Base-by-base conservation (phyloP, 2,797 vertebrate genomes). In the Psittacula derbiana region DNA sequence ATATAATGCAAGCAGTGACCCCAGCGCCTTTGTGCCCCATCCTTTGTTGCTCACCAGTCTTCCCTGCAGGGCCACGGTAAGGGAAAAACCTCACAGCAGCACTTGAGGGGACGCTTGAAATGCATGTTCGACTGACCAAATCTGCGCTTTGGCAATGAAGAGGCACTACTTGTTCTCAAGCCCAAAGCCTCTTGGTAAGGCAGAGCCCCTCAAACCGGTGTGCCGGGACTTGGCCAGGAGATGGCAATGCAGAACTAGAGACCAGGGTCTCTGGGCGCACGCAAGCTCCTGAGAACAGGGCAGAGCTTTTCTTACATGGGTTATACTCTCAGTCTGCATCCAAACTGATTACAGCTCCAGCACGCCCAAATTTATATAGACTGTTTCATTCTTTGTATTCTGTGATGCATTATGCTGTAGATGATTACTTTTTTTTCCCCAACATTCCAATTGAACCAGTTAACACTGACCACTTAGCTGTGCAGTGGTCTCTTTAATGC, bases 231-330 rank as follows among this genome's bases (percentile, higher is more conserved):
- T 62, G 44, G 62, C 96, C 96, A 83, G 95, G 93, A 97, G 97
- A 78, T 92, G 97, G 97, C 97, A 95, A 93, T 83, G 92, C 55
- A 87, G 89, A 96, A 75, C 86, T 41, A 83, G 53, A 47, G 58
- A 46, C 8, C 21, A 23, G 61, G 10, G 2, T 16, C 73, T 31
- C 10, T 1, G 0, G 0, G 13, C 33, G 50, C 52, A 2, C 1
- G 12, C 4, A 3, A 2, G 21, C 38, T 52, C 10, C 40, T 15
- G 36, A 5, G 64, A 43, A 8, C 36, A 25, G n/a, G 14, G 40
- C 14, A 5, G 11, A 4, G 33, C 16, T 46, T 11, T 28, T 5
- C 38, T 9, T 1, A 1, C 36, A 12, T 0, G 5, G 30, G 7
- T 6, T 4, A 8, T 79, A 43, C 38, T 50, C 62, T 58, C 40